phyloP scores from a whole-genome alignment of 1,140 invertebrate species.

The Philopotamus ludificatus region DNA sequence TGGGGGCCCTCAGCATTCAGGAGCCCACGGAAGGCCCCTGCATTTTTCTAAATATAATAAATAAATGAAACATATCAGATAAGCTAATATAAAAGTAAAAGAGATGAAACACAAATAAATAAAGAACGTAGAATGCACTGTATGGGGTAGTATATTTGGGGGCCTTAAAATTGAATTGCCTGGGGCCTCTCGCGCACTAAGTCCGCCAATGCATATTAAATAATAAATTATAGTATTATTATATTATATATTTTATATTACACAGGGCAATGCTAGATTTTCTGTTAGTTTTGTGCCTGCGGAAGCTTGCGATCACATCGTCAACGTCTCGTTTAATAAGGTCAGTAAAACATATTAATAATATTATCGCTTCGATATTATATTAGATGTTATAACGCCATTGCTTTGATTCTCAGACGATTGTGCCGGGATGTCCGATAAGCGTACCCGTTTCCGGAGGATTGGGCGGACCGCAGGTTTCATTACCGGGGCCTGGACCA shows the following conservation, averaged over 20 bases:
- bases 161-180: no score
- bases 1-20: no score
- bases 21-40: no score
- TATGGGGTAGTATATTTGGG: no score
- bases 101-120: no score
- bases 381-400: constrained; percentile 10
- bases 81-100: no score
- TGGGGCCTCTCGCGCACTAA: no score
- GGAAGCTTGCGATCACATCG: constrained; percentile 89
- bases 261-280: constrained; percentile 73
- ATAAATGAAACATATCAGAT: no score
- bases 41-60: no score
- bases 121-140: no score
- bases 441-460: constrained; percentile 72
- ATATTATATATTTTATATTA: constrained; percentile 42
- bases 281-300: constrained; percentile 94
- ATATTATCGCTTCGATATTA: neutral
- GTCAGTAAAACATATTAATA: constrained; percentile 46
- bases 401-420: constrained; percentile 49
- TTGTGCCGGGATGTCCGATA: constrained; percentile 79
- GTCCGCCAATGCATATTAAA: neutral
- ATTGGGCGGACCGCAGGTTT: constrained; percentile 72
- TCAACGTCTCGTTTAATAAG: constrained; percentile 97
- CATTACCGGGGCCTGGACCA: constrained; percentile 63
- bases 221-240: neutral